Evolutionary conservation across 2,113 vertebrate genomes (phyloP), one percentile per base, ranked within the genome.

Genomic region (Enhydra lutris): DNA sequence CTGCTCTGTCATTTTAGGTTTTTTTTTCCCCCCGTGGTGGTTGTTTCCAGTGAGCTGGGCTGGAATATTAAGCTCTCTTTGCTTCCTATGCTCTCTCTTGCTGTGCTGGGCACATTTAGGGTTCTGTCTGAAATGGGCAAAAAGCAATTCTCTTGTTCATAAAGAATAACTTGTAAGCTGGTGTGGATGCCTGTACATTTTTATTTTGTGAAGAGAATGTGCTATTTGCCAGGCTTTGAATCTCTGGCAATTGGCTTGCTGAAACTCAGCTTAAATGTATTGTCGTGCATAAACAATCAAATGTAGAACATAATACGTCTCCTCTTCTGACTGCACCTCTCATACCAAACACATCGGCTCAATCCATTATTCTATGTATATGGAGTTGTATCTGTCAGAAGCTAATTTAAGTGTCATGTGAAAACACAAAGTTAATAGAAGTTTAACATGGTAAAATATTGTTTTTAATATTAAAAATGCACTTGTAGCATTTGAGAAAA

Each of bases 41-140:
- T 76, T 91, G 57, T 96, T 97, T 97, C 84, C 88, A 98, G 98
- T 94, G 98, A 98, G 97, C 98, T 98, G 96, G 97, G 96, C 95
- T 98, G 89, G 98, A 99, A 99, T 99, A 99, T 99, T 98, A 98
- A 99, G 97, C 91, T 95, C 96, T 93, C 96, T 98, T 97, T 98
- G 97, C 98, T 95, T 95, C 81, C 71, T 98, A 42, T 98, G 96
- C 86, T 96, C 92, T 98, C 98, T 98, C 98, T 98, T 98, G 97
- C 98, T 98, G 98, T 98, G 98, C 97, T 97, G 97, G 95, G 97
- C 95, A 98, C 96, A 98, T 98, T 99, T 98, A 97, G 97, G 81
- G 97, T 98, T 98, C 95, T 97, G 94, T 98, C 96, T 98, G 98
- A 99, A 98, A 98, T 97, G 98, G 98, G 98, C 98, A 99, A 98